Evolutionary conservation across 2,888 invertebrate species (phyloP).

Genomic region (Caenorhabditis auriculariae): DNA sequence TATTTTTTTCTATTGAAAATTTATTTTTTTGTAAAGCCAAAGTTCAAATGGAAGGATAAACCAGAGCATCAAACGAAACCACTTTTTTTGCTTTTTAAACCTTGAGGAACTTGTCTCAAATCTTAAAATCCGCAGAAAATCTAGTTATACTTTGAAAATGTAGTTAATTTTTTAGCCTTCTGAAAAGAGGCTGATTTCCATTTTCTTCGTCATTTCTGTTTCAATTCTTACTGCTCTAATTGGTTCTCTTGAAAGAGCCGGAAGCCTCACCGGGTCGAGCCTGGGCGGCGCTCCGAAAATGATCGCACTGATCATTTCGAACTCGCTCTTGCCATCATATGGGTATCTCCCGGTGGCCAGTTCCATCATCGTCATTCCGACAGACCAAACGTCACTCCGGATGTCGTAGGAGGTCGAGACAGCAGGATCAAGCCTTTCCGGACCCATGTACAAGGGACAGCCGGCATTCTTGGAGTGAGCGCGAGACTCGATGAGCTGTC

Average conservation of each 20-base stretch:
- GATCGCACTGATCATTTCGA: slow-evolving; percentile 84
- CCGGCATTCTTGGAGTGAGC: slow-evolving; percentile 74
- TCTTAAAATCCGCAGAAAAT: slow-evolving; percentile 12
- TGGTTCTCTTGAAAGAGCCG: too few species aligned
- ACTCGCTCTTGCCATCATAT: slow-evolving; percentile 80
- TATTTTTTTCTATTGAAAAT: too few species aligned
- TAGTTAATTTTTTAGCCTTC: too few species aligned
- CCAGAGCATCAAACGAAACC: too few species aligned
- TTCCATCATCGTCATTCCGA: slow-evolving; percentile 81
- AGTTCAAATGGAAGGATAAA: too few species aligned
- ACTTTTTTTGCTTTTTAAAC: too few species aligned
- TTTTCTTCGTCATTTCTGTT: background rate
- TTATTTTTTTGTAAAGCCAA: too few species aligned
- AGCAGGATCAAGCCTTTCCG: slow-evolving; percentile 36
- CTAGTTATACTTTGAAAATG: too few species aligned
- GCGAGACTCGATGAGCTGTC: slow-evolving; percentile 83
- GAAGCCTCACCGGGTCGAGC: slow-evolving; percentile 10
- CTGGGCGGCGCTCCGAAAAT: slow-evolving; percentile 71
- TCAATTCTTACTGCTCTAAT: too few species aligned
- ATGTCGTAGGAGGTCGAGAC: slow-evolving; percentile 79
- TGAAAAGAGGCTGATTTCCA: background rate
- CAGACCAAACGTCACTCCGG: slow-evolving; percentile 97
- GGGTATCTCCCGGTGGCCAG: slow-evolving; percentile 87
- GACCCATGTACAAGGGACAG: slow-evolving; percentile 98
- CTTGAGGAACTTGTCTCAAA: too few species aligned